phyloP scores from a whole-genome alignment of 2,888 invertebrate species.

The Cistogaster globosa region DNA sequence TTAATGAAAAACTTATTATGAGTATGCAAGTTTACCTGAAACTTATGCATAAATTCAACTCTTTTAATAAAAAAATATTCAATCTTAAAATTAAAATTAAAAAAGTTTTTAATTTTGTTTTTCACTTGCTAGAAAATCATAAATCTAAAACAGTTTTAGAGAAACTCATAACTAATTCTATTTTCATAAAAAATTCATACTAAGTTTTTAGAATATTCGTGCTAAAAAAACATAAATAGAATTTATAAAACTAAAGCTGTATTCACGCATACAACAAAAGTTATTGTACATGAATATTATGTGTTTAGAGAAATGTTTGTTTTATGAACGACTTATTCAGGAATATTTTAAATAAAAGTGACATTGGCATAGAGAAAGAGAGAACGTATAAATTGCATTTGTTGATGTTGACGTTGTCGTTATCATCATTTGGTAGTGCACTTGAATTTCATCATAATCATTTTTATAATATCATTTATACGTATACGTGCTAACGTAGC shows the following conservation, averaged over 20 bases:
- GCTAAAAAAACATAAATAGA: constrained; percentile 23
- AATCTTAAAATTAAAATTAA: not conserved
- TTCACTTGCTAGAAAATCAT: not conserved
- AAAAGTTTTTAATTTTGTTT: not conserved
- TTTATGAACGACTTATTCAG: constrained; percentile 22
- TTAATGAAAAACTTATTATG: too few species aligned
- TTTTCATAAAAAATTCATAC: not conserved
- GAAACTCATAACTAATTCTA: constrained; percentile 1
- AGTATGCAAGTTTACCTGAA: too few species aligned
- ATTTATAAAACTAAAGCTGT: not conserved
- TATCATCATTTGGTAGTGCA: constrained; percentile 45
- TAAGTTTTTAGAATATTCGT: constrained; percentile 10
- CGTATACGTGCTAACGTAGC: not conserved
- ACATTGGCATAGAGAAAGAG: constrained; percentile 41
- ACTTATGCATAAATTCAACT: too few species aligned
- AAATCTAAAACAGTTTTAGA: constrained; percentile 3
- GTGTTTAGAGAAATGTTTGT: constrained; percentile 31
- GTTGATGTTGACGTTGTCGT: constrained; percentile 24
- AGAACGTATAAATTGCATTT: constrained; percentile 45
- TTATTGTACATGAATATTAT: not conserved
- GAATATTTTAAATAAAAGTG: constrained; percentile 61
- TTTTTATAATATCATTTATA: constrained; percentile 43
- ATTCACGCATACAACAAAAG: constrained; percentile 3
- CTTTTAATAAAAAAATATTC: not conserved
- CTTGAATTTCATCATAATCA: constrained; percentile 61